Percentiles rank a stretch among this genome's conserved stretches.
phyloP scores from a whole-genome alignment of 1,140 invertebrate species.

The Papilio glaucus region DNA sequence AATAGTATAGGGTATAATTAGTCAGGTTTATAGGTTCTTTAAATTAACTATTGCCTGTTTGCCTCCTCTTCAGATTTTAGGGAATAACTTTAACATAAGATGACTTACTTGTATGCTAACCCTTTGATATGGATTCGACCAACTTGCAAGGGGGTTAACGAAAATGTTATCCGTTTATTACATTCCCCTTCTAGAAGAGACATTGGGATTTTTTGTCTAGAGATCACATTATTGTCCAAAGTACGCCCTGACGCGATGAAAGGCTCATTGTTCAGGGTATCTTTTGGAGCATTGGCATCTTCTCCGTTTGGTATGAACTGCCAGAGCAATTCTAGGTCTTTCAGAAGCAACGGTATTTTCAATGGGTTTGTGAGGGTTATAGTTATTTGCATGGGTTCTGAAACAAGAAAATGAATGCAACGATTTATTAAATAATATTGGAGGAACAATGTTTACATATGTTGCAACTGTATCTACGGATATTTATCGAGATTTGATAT shows the following conservation, averaged over 20 bases:
- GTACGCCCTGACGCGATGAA: constrained; percentile 63
- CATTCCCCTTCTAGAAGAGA: constrained; percentile 71
- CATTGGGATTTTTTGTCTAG: constrained; percentile 70
- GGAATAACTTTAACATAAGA: constrained; percentile 33
- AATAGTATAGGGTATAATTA: too few relatives aligned
- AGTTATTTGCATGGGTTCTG: constrained; percentile 92
- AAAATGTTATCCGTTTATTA: constrained; percentile 67
- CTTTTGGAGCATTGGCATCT: constrained; percentile 58
- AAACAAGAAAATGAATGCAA: constrained; percentile 69
- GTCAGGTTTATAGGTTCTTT: too few relatives aligned
- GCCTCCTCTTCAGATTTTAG: too few relatives aligned
- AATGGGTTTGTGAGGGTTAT: constrained; percentile 91
- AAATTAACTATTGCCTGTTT: too few relatives aligned
- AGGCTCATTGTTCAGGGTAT: constrained; percentile 68
- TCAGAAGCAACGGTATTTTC: constrained; percentile 89
- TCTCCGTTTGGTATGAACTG: constrained; percentile 84
- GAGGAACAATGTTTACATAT: neutral
- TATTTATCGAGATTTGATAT: too few relatives aligned
- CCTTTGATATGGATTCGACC: constrained; percentile 71
- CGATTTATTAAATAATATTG: too few relatives aligned
- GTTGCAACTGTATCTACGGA: constrained; percentile 70
- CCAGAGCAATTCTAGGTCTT: constrained; percentile 92
- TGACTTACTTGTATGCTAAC: constrained; percentile 75
- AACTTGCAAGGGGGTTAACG: constrained; percentile 71
- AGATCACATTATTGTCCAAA: constrained; percentile 71